These are phyloP conservation scores for Neodiprion lecontei DNA, from an alignment of 1,140 invertebrate species.

Conservation along the genomic window DNA sequence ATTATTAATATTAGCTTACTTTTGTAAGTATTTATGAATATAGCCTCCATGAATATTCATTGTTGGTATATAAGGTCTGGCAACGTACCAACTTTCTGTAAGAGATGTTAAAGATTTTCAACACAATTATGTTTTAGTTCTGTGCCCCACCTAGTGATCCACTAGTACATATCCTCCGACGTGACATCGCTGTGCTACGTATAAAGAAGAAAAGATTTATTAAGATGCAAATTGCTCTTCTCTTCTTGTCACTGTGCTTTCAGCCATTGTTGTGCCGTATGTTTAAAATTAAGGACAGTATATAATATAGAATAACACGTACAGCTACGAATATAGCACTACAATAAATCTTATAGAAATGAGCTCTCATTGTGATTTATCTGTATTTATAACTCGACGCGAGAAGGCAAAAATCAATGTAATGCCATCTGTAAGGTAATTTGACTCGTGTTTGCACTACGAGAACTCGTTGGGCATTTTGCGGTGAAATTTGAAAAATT, in stretches of 20 bases:
- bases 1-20: too few species aligned
- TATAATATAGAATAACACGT: background rate
- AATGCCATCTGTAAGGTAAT: too few species aligned
- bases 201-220: background rate
- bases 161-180: background rate
- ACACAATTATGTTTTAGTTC: background rate
- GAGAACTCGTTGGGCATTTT: background rate
- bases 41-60: too few species aligned
- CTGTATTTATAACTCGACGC: too few species aligned
- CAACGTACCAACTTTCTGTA: too few species aligned
- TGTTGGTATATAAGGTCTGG: too few species aligned
- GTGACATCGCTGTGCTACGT: background rate
- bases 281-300: background rate
- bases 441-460: too few species aligned
- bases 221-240: constrained; percentile 3
- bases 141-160: background rate
- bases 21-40: too few species aligned
- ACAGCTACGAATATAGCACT: background rate
- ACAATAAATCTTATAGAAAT: background rate
- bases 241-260: constrained; percentile 1
- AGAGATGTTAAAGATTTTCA: background rate
- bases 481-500: background rate
- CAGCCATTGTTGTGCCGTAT: background rate
- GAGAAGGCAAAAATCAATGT: too few species aligned
- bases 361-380: too few species aligned